Percentiles rank a stretch among this genome's conserved stretches.
phyloP scores from a whole-genome alignment of 2,797 vertebrate genomes.

The Pteronotus mesoamericanus region DNA sequence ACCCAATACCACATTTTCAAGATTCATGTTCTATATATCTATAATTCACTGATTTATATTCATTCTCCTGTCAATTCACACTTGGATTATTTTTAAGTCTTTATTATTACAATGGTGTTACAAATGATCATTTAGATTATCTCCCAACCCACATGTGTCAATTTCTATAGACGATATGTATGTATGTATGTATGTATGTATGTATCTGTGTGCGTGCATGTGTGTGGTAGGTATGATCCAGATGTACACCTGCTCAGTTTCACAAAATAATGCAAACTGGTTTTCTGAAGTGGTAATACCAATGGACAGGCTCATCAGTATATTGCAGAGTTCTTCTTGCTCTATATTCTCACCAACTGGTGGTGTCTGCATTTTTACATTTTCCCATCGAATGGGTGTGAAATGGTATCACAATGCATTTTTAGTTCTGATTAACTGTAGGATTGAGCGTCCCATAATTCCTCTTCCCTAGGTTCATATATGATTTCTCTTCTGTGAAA shows the following conservation, averaged over 20 bases:
- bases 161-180: not conserved
- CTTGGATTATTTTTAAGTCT: not conserved
- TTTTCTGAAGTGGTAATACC: not conserved
- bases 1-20: not conserved
- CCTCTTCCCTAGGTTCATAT: not conserved
- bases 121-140: not conserved
- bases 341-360: not conserved
- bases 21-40: not conserved
- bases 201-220: too few relatives aligned
- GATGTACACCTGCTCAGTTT: not conserved
- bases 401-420: not conserved
- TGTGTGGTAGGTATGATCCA: not conserved
- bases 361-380: not conserved
- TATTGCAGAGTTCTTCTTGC: not conserved
- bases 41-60: not conserved
- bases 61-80: not conserved
- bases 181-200: too few relatives aligned
- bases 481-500: not conserved
- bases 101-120: not conserved
- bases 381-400: not conserved
- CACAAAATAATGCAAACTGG: not conserved
- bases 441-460: not conserved
- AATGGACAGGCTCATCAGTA: not conserved
- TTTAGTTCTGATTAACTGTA: not conserved
- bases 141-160: not conserved